Base-by-base conservation (phyloP, 2,113 vertebrate species). In the Maylandia zebra region DNA sequence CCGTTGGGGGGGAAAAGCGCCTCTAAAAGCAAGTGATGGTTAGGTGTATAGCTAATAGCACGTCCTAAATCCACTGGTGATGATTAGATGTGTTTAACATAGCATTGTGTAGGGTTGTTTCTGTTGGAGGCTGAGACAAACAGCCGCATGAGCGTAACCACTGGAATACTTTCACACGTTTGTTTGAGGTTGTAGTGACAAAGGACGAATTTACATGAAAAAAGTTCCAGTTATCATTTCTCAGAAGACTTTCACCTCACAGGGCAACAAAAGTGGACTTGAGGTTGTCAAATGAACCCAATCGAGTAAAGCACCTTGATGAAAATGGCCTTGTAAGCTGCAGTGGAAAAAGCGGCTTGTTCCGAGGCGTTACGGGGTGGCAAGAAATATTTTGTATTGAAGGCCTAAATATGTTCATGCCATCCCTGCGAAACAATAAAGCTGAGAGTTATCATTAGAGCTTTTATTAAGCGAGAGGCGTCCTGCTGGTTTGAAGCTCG, bases 371-470 rank as follows among this genome's bases (percentile, higher is more conserved):
- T 69, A 56, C 9, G 56, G 90, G 86, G 85, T 91, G 92, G 88
- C 92, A 88, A 87, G 89, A 94, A 83, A 88, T 92, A 91, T 95
- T 94, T 93, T 85, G 91, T 89, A 90, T 86, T 93, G 93, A 95
- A 95, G 92, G 86, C 87, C 90, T 91, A 78, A 93, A 95, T 94
- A 90, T 91, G 56, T 92, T 92, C 89, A 84, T 88, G 94, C 91
- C 93, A 88, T 85, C 82, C 84, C 89, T 36, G 48, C 84, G 81
- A 76, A 50, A 7, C 19, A 83, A 36, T 55, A 41, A 57, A 32
- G 45, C 56, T 81, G 55, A 81, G 74, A 71, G n/a, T 45, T 36
- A 52, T 53, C 50, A 74, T 36, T 79, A 13, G 41, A 81, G 45
- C 64, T 78, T 78, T 52, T 14, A 36, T 17, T 82, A 45, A 82